Evolutionary conservation across 2,888 invertebrate genomes (phyloP), one percentile per base, ranked within the genome.

Genomic region (Lapara coniferarum): DNA sequence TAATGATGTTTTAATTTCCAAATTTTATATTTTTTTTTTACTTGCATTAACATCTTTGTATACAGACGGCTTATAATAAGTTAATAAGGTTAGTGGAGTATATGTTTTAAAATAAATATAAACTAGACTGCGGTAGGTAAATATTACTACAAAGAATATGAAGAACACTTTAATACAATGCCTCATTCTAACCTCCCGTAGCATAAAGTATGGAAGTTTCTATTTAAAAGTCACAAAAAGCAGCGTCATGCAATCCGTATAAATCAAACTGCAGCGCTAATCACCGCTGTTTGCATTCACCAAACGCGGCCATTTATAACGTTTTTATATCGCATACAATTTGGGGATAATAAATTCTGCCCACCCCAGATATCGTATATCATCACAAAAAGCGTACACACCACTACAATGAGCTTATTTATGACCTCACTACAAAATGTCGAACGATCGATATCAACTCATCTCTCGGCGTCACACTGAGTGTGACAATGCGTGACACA

Each of bases 381-480:
- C 86, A 89, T 87, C 86, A 85, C 84, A 86, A 89, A 88, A 88
- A 86, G 77, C 80, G 82, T 86, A 90, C 89, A 89, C 86, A 85
- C 91, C 89, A 88, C 90, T 88, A 91, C 88, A 63, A 63, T 63
- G 63, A 89, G 86, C 91, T 90, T 92, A 92, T 92, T 92, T 92
- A 92, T 90, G 91, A 90, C 89, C 85, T 86, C 88, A 88, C 89
- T 90, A 89, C 89, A 81, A 86, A 89, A 89, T 90, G 89, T 89
- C 88, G 86, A 88, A 86, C 89, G 93, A 93, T 93, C 90, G 91
- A 91, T 92, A 92, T 93, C 92, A 84, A 81, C 88, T 91, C 90
- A 90, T 92, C 91, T 88, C 83, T 83, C 81, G 85, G 85, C 85
- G 81, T 85, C 88, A 86, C 85, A 85, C 88, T 83, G 89, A 75